Evolutionary conservation across 2,113 vertebrate genomes (phyloP).

Genomic region (Patagioenas fasciata): DNA sequence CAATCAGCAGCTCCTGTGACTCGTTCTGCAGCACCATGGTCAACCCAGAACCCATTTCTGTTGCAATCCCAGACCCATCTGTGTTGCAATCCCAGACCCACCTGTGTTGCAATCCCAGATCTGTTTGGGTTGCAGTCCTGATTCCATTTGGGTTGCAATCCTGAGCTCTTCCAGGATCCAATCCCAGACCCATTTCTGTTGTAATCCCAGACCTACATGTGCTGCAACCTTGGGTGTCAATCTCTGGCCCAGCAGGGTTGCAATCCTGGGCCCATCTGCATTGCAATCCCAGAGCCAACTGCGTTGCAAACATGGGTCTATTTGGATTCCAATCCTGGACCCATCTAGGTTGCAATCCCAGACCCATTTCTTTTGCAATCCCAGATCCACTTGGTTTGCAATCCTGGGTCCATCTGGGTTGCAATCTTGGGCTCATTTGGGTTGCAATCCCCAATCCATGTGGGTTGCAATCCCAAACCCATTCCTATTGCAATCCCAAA

Average conservation of each 20-base stretch:
- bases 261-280: background rate
- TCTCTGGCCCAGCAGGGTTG: background rate
- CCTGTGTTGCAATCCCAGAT: background rate
- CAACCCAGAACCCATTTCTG: background rate
- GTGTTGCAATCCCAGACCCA: background rate
- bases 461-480: too few relatives aligned
- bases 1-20: background rate
- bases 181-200: too few relatives aligned
- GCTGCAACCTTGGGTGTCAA: too few relatives aligned
- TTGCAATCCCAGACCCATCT: background rate
- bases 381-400: background rate
- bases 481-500: background rate
- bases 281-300: too few relatives aligned
- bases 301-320: background rate
- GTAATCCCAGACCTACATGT: too few relatives aligned
- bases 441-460: too few relatives aligned
- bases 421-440: too few relatives aligned
- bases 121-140: too few relatives aligned
- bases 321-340: background rate
- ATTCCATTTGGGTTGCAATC: background rate
- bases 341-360: too few relatives aligned
- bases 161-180: too few relatives aligned
- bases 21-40: background rate
- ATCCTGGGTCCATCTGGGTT: background rate
- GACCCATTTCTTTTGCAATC: too few relatives aligned